phyloP scores from a whole-genome alignment of 2,797 vertebrate genomes.

The Falco concolor region DNA sequence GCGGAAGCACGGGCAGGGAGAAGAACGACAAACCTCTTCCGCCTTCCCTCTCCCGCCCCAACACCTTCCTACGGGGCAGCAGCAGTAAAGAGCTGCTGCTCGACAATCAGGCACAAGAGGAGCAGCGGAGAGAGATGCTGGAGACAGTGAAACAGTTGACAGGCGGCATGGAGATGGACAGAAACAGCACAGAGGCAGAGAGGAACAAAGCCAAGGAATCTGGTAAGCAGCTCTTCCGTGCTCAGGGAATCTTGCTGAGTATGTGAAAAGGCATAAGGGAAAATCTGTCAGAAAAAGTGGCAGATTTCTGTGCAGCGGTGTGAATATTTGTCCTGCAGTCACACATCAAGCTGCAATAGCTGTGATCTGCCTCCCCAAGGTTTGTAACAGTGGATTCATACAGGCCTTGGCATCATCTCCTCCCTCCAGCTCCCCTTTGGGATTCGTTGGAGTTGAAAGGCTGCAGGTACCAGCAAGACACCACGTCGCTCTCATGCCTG shows the following conservation, averaged over 20 bases:
- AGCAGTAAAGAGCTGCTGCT: slow-evolving; percentile 85
- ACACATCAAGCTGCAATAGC: background rate
- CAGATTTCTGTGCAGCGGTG: background rate
- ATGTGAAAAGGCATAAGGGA: background rate
- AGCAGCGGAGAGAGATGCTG: slow-evolving; percentile 81
- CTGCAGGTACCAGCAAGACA: background rate
- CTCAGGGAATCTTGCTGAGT: fast-evolving
- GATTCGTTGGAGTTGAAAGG: fast-evolving
- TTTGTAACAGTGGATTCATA: background rate
- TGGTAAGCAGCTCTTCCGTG: slow-evolving; percentile 67
- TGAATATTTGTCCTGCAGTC: background rate
- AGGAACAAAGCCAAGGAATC: slow-evolving; percentile 77
- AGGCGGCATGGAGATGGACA: slow-evolving; percentile 80
- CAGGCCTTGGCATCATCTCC: background rate
- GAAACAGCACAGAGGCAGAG: slow-evolving; percentile 71
- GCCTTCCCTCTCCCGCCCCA: slow-evolving; percentile 75
- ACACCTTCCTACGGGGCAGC: slow-evolving; percentile 78
- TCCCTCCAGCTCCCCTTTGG: background rate
- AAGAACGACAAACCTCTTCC: slow-evolving; percentile 84
- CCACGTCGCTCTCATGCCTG: fast-evolving
- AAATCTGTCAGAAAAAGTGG: background rate
- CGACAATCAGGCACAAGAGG: slow-evolving; percentile 82
- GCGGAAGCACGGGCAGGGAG: slow-evolving; percentile 83
- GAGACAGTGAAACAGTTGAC: slow-evolving; percentile 78
- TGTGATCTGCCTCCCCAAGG: background rate